phyloP scores from a whole-genome alignment of 1,140 invertebrate genomes.

The Ericerus pela region DNA sequence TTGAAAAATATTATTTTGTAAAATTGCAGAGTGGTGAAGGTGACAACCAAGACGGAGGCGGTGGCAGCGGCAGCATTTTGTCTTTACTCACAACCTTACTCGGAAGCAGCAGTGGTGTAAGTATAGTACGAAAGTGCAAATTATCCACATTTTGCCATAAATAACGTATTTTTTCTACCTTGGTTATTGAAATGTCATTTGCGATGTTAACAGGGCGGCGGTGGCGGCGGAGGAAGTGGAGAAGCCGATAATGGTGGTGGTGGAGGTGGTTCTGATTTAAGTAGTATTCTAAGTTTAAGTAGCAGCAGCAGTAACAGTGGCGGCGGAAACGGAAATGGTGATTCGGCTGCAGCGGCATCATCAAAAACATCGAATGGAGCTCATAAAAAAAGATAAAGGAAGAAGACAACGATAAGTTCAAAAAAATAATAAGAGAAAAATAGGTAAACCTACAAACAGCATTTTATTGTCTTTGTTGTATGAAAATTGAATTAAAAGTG shows the following conservation, averaged over 20 bases:
- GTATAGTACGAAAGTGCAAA: background rate
- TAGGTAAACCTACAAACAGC: too few relatives aligned
- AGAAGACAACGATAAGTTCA: too few relatives aligned
- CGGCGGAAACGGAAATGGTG: too few relatives aligned
- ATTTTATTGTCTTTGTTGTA: too few relatives aligned
- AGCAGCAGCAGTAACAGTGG: slow-evolving; percentile 5
- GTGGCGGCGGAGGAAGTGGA: background rate
- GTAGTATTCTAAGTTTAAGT: background rate
- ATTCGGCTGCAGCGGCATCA: background rate
- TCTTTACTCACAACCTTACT: background rate
- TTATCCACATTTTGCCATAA: background rate
- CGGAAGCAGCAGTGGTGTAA: slow-evolving; percentile 1
- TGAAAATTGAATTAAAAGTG: too few relatives aligned
- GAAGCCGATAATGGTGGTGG: background rate
- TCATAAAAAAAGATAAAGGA: background rate
- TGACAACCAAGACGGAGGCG: background rate
- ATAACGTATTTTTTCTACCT: background rate
- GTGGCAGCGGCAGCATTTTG: background rate
- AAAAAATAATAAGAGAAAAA: too few relatives aligned
- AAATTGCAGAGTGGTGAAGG: background rate
- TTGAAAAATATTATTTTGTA: background rate
- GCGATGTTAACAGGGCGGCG: background rate
- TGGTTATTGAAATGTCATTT: too few relatives aligned
- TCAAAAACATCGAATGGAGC: too few relatives aligned
- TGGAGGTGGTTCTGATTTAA: background rate